Evolutionary conservation across 2,888 invertebrate genomes (phyloP), one percentile per base, ranked within the genome.

Genomic region (Merodon equestris): DNA sequence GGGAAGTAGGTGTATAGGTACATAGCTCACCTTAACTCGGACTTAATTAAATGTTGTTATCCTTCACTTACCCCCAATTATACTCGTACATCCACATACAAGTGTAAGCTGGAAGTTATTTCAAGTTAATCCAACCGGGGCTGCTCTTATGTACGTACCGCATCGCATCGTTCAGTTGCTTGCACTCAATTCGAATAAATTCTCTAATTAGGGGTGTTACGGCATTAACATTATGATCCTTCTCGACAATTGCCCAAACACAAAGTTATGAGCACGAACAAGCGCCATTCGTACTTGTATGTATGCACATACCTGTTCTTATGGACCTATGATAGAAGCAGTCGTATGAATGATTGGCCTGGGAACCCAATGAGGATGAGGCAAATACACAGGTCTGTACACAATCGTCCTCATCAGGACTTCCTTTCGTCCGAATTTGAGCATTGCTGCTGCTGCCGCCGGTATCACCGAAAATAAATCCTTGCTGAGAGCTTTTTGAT

Each of bases 401-500:
- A 4, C 13, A 42, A 13, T 36, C 38, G 44, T 50, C 54, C 38
- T 27, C 27, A 7, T 27, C 27, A 27, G 40, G 40, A 40, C 40
- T n/a, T 47, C 19, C 51, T 40, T 61, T 72, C 54, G 75, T 58
- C 56, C 57, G 75, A 64, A 58, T 76, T 72, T 40, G 40, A 10
- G 48, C 50, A 72, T 60, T 60, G 54, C 48, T 57, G 56, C 61
- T 61, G 50, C 36, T 47, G 9, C 34, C 34, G n/a, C 13, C 67
- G 27, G 57, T 73, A 81, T 79, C 79, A 82, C 82, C 67, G 60
- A 74, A 82, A 82, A 82, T 82, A 83, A 81, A 82, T 82, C 82
- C 79, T 45, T 79, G 60, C 82, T 73, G 81, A 82, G 83, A 77
- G 81, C 76, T 81, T 82, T 83, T 81, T 82, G 82, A 83, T 82